These are phyloP conservation scores for Bovichtus variegatus DNA, from an alignment of 2,797 vertebrate species.

Conservation along the genomic window DNA sequence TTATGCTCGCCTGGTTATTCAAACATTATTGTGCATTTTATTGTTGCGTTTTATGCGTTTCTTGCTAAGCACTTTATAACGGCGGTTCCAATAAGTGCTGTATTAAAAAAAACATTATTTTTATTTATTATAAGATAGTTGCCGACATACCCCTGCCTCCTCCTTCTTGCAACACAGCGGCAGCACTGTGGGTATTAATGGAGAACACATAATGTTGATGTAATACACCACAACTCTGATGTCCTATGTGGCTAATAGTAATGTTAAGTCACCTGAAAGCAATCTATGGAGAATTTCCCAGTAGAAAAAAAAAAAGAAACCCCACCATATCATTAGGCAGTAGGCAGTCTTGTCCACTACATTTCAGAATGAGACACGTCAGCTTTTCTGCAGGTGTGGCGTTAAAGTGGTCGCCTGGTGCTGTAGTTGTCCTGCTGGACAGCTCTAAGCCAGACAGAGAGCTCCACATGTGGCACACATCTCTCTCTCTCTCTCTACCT, in stretches of 20 bases:
- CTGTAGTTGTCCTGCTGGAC: not conserved
- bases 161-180: not conserved
- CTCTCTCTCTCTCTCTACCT: constrained; percentile 26
- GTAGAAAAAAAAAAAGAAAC: constrained; percentile 12
- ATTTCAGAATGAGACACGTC: constrained; percentile 30
- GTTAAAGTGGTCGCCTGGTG: not conserved
- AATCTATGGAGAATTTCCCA: constrained; percentile 4
- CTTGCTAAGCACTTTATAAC: no score
- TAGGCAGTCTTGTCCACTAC: not conserved
- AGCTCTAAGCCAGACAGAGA: constrained; percentile 32
- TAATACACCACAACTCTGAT: not conserved
- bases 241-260: not conserved
- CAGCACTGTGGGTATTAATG: constrained; percentile 13
- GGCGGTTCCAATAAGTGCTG: no score
- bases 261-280: constrained; percentile 13
- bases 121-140: no score
- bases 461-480: constrained; percentile 57
- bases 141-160: not conserved
- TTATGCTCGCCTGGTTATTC: no score
- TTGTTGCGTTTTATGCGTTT: no score
- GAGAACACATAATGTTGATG: constrained; percentile 4
- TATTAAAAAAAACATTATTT: no score
- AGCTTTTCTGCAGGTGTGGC: constrained; percentile 54
- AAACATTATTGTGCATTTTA: no score
- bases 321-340: not conserved